These are phyloP conservation scores for Hedychridium roseum DNA, from an alignment of 2,888 invertebrate species.

Conservation along the genomic window DNA sequence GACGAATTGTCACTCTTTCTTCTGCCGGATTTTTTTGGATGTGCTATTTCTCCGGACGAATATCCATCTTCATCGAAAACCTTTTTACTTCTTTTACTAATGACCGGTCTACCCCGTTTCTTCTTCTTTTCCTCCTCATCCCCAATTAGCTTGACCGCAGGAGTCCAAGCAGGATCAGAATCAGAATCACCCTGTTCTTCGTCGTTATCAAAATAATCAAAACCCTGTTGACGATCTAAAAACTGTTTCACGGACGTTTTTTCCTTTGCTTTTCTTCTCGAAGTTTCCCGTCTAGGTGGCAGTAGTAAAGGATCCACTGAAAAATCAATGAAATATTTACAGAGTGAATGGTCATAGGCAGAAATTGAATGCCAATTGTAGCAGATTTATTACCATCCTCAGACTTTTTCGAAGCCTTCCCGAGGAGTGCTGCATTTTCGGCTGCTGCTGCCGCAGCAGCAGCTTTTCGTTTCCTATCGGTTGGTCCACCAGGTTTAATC, in stretches of 20 bases:
- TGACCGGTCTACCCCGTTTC: conserved; percentile 57
- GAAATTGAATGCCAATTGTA: neutral
- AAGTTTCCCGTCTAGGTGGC: conserved; percentile 69
- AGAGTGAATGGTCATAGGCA: neutral
- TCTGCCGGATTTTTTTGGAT: conserved; percentile 63
- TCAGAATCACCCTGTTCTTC: conserved; percentile 74
- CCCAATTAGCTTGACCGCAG: conserved; percentile 66
- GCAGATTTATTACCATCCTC: conserved; percentile 59
- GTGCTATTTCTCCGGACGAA: conserved; percentile 62
- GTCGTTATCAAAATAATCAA: conserved; percentile 62
- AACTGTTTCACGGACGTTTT: conserved; percentile 68
- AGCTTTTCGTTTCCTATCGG: conserved; percentile 62
- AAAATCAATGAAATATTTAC: neutral
- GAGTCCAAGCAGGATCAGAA: conserved; percentile 81
- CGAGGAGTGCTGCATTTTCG: conserved; percentile 40
- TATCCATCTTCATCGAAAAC: conserved; percentile 70
- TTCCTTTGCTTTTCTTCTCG: conserved; percentile 74
- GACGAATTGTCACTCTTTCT: conserved; percentile 49
- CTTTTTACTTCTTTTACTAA: conserved; percentile 49
- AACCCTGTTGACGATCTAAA: conserved; percentile 58
- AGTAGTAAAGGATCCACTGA: conserved; percentile 37
- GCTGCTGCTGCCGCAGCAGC: conserved; percentile 56
- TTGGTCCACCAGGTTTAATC: conserved; percentile 63
- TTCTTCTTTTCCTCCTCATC: conserved; percentile 61
- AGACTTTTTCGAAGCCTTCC: conserved; percentile 68